phyloP scores from a whole-genome alignment of 23 tunicate genomes.

The Clavelina lepadiformis region DNA sequence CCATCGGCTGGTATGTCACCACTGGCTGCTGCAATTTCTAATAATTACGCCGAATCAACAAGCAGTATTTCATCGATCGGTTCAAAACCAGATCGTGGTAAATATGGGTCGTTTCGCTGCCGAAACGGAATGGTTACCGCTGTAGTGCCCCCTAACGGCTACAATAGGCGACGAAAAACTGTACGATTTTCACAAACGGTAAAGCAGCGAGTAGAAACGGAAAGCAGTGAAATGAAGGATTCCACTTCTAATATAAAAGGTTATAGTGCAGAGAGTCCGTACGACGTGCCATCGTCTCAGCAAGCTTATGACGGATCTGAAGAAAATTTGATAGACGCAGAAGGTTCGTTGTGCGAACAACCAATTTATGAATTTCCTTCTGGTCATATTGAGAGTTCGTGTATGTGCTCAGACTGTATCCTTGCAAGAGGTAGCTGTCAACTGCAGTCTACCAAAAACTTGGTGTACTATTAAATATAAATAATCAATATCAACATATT shows the following conservation, averaged over 20 bases:
- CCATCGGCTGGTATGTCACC: constrained; percentile 19
- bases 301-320: no score
- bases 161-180: constrained; percentile 52
- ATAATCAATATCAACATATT: no score
- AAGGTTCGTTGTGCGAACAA: constrained; percentile 12
- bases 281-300: constrained; percentile 7
- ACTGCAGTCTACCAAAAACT: constrained; percentile 34
- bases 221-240: constrained; percentile 52
- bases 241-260: constrained; percentile 84
- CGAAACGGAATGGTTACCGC: constrained; percentile 58
- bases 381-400: constrained; percentile 85
- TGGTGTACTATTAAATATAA: constrained; percentile 10
- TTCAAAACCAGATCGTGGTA: constrained; percentile 14
- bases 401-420: constrained; percentile 89
- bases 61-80: background rate
- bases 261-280: background rate
- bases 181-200: constrained; percentile 91
- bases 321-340: background rate
- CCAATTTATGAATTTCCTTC: constrained; percentile 86
- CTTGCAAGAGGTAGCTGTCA: constrained; percentile 70
- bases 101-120: constrained; percentile 69
- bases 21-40: constrained; percentile 31
- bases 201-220: constrained; percentile 62
- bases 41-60: constrained; percentile 15
- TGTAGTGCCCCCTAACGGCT: background rate